Evolutionary conservation across 2,113 vertebrate genomes (phyloP).

Genomic region (Odontesthes bonariensis): DNA sequence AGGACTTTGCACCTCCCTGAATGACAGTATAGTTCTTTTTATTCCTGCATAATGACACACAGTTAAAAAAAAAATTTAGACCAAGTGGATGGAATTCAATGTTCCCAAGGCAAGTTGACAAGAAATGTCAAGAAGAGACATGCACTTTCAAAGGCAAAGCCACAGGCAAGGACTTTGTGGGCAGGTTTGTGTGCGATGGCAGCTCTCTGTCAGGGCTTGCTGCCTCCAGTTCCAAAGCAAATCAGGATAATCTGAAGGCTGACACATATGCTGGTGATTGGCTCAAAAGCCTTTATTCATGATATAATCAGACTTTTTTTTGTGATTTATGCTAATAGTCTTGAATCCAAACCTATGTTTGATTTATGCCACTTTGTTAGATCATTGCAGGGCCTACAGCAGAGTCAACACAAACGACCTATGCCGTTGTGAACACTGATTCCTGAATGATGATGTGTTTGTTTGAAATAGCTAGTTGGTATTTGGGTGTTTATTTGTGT

Average conservation of each 20-base stretch:
- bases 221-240: constrained; percentile 61
- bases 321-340: neutral
- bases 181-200: constrained; percentile 74
- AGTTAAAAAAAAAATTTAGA: constrained; percentile 68
- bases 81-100: constrained; percentile 66
- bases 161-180: constrained; percentile 78
- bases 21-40: constrained; percentile 71
- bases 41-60: constrained; percentile 72
- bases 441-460: neutral
- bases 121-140: constrained; percentile 84
- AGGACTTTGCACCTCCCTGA: constrained; percentile 53
- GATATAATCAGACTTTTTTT: neutral
- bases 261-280: constrained; percentile 30
- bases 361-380: neutral
- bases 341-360: neutral
- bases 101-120: constrained; percentile 78
- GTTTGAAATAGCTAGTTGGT: neutral
- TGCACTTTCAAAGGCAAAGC: constrained; percentile 80
- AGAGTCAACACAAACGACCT: neutral
- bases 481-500: too few species aligned
- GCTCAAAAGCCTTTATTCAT: too few species aligned
- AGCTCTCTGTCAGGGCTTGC: constrained; percentile 85
- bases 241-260: constrained; percentile 36
- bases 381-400: neutral
- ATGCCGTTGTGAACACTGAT: neutral